Evolutionary conservation across 53 echinoderm and acorn worm genomes (phyloP), one percentile per base, ranked within the genome.

Genomic region (Crossaster papposus): DNA sequence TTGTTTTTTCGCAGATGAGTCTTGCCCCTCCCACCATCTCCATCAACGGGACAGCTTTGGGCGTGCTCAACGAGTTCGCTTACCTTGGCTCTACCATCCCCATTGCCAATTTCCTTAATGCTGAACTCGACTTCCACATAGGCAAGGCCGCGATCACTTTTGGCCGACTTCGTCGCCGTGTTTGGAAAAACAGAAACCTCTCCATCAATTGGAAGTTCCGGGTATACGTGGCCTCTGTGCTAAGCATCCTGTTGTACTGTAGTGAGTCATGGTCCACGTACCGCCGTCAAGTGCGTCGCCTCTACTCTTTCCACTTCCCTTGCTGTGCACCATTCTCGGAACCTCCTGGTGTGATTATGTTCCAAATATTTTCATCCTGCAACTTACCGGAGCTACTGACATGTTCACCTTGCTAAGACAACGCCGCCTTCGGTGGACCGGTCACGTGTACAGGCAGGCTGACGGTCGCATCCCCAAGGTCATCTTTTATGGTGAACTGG

Each of bases 71-170:
- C 22, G 31, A 90, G 13, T 93, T 90, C 64, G 71, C 82, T 30
- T 93, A 91, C 63, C 89, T 93, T 12, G 86, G 90, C 2, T 93
- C 93, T 71, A 88, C 78, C 2, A 88, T 93, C 70, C 2, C 72
- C 28, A 51, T 71, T 30, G 51, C 30, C 70, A 84, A 70, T 29
- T 84, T 30, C 28, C 72, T 71, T 20, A 52, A 71, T 28, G 51
- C 72, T 50, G 72, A 84, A 12, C n/a, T 72, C 14, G 53, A 50
- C 38, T 4, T 36, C 65, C 83, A 2, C 68, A 31, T 58, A 54
- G 30, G 81, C 20, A 58, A 29, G 55, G 32, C 54, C 54, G 14
- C 64, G 64, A 65, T 35, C 62, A 81, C 82, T 32, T 82, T 51
- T 37, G n/a, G 52, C 32, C 64, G 28, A 29, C 54, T 54, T 53